phyloP scores from a whole-genome alignment of 2,113 vertebrate species.

The Oreocharis arfaki region DNA sequence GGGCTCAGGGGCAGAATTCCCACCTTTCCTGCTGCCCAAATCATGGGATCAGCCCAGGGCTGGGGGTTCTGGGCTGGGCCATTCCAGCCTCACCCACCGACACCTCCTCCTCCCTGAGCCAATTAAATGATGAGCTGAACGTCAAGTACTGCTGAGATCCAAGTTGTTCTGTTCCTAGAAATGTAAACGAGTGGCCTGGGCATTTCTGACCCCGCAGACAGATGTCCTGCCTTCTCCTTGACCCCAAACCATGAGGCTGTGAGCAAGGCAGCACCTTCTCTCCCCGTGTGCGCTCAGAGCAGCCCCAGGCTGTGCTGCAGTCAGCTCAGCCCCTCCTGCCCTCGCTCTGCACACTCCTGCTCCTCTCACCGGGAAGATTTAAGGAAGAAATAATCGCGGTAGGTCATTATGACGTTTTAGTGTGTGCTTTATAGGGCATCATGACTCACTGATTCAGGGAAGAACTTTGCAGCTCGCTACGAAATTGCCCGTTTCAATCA shows the following conservation, averaged over 20 bases:
- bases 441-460: conserved; percentile 48
- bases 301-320: background rate
- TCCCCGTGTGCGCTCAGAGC: fast-evolving
- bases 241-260: fast-evolving
- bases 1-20: background rate
- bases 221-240: background rate
- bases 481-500: conserved; percentile 58
- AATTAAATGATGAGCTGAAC: background rate
- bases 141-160: background rate
- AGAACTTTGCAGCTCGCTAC: conserved; percentile 25
- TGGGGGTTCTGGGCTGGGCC: too few relatives aligned
- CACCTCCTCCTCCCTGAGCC: background rate
- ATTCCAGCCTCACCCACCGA: background rate
- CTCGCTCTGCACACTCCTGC: background rate
- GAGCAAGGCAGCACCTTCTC: background rate
- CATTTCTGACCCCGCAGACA: background rate
- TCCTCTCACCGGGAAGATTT: background rate
- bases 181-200: background rate
- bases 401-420: conserved; percentile 60
- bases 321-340: background rate
- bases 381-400: conserved; percentile 32
- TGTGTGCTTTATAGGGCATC: conserved; percentile 52
- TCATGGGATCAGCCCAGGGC: background rate
- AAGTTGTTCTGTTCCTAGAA: background rate
- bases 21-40: background rate